A percentile compares a stretch with the other conserved stretches of the same genome.
Evolutionary conservation across 2,113 vertebrate species (phyloP).

Genomic region (Nycticebus coucang): DNA sequence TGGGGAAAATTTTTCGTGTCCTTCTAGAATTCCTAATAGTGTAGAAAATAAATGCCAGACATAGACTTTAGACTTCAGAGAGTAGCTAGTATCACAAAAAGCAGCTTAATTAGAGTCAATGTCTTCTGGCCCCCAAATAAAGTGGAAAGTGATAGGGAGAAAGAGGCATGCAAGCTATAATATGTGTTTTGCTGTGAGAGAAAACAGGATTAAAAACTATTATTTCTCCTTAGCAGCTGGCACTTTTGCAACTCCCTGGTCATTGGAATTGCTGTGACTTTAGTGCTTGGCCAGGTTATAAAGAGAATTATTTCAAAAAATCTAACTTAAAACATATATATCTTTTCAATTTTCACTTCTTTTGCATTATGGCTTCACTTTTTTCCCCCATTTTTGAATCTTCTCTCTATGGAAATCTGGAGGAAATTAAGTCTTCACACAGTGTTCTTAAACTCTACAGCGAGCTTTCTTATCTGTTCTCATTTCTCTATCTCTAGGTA

Average conservation of each 20-base stretch:
- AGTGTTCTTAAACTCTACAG: neutral
- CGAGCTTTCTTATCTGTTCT: neutral
- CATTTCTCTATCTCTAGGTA: neutral
- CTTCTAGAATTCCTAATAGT: neutral
- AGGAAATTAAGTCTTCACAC: constrained; percentile 31
- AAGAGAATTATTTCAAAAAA: constrained; percentile 18
- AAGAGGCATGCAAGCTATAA: neutral
- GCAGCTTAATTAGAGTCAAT: neutral
- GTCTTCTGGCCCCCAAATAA: neutral
- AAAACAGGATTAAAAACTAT: neutral
- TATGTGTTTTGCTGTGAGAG: neutral
- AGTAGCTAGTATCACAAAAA: neutral
- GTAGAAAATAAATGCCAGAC: neutral
- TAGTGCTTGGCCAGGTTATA: neutral
- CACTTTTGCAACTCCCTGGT: neutral
- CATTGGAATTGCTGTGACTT: neutral
- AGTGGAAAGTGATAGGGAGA: neutral
- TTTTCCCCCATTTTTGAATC: constrained; percentile 28
- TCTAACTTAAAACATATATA: neutral
- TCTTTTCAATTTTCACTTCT: neutral
- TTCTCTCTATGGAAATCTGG: neutral
- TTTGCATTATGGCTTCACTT: neutral
- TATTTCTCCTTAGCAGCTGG: neutral
- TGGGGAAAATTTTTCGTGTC: neutral
- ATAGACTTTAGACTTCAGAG: neutral